phyloP scores from a whole-genome alignment of 2,888 invertebrate genomes.

The Chelonus formosanus region DNA sequence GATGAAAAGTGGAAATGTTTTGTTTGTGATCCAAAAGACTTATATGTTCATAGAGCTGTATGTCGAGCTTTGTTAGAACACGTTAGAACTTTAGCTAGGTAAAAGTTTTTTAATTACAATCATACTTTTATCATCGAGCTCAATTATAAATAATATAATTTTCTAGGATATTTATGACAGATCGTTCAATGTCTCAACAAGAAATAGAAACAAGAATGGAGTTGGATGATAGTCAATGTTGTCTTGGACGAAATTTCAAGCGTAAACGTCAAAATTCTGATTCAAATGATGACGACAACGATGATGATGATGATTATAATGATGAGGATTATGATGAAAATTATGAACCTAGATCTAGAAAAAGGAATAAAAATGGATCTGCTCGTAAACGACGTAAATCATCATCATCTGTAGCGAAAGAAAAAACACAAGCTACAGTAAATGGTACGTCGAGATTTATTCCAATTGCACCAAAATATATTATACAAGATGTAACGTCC shows the following conservation, averaged over 20 bases:
- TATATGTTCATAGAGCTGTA: slow-evolving; percentile 74
- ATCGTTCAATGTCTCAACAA: slow-evolving; percentile 45
- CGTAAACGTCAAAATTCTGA: slow-evolving; percentile 53
- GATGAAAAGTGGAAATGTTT: slow-evolving; percentile 86
- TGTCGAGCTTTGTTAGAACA: slow-evolving; percentile 79
- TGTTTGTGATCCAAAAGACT: slow-evolving; percentile 74
- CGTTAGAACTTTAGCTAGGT: slow-evolving; percentile 57
- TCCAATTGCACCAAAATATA: slow-evolving; percentile 6
- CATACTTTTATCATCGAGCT: background rate
- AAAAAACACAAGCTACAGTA: background rate
- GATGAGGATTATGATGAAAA: slow-evolving; percentile 27
- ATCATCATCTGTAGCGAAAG: background rate
- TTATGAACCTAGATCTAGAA: slow-evolving; percentile 35
- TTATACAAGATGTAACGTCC: background rate
- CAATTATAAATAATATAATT: background rate
- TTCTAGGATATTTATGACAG: slow-evolving; percentile 52
- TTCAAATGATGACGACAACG: slow-evolving; percentile 50
- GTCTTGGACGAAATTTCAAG: slow-evolving; percentile 43
- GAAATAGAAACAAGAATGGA: slow-evolving; percentile 57
- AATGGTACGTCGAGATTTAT: slow-evolving; percentile 15
- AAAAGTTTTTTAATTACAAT: slow-evolving; percentile 20
- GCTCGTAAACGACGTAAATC: slow-evolving; percentile 32
- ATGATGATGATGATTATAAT: slow-evolving; percentile 17
- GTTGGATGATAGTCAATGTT: slow-evolving; percentile 58
- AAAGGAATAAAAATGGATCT: slow-evolving; percentile 27